Evolutionary conservation across 2,113 vertebrate genomes (phyloP), one percentile per base, ranked within the genome.

Genomic region (Elephantulus edwardii): DNA sequence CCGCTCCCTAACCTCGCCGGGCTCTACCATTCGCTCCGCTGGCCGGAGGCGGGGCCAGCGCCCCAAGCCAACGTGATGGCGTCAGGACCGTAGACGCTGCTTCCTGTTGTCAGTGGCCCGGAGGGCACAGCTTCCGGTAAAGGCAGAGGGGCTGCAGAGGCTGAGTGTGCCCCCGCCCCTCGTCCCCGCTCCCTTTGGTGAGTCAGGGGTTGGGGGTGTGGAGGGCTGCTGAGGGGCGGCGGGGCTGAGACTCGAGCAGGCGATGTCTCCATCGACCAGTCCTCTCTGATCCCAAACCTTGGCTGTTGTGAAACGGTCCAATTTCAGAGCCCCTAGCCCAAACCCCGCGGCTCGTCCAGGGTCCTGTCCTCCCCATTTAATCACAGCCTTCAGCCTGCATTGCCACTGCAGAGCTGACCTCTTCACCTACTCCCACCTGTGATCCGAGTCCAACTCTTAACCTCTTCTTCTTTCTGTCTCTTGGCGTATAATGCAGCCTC

Each of bases 21-120:
- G 68, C 48, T 35, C 33, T 1, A 22, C 19, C 62, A 93, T 93
- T 93, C 92, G 94, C 44, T 86, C 20, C 0, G 0, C 3, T 8
- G 40, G 1, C 5, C 0, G 6, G 40, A 80, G 93, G 94, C 30
- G 90, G 66, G 80, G 58, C 64, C 50, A 2, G 54, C 50, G 52
- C 44, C 20, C 8, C 2, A 3, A 60, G 50, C 13, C 17, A 11
- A 46, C 88, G 92, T 66, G 89, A 58, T 71, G 91, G 33, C 92
- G 93, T 95, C 90, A 86, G 77, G 52, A 76, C 62, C 38, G 38
- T 26, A 4, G 35, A 42, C 13, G 42, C 48, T 8, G 48, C 62
- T 96, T 94, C 91, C 92, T 90, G 94, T 95, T 96, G 86, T 94
- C 92, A 52, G 80, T 42, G 44, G n/a, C 44, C 0, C 0, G 4